Conservation (phyloP, 2,888 invertebrate species). For the Melolontha melolontha region DNA sequence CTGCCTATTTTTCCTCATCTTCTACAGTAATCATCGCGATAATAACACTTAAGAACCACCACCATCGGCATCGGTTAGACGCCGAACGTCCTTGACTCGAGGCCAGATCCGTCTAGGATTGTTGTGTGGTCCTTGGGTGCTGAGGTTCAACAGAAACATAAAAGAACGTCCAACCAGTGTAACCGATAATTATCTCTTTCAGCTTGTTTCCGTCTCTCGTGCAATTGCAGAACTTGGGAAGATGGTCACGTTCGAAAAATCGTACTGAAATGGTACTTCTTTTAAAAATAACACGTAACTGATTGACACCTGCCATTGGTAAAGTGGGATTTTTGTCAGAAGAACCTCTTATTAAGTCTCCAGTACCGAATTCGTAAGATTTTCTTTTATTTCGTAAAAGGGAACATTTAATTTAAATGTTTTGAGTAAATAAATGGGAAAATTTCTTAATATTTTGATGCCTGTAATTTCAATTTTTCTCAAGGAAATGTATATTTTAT, state of each 20-base stretch:
- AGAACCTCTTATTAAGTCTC: neutral
- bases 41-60: slow-evolving; percentile 16
- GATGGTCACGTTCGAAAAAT: neutral
- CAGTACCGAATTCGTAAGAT: no score
- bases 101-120: slow-evolving; percentile 46
- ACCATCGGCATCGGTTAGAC: slow-evolving; percentile 36
- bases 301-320: slow-evolving; percentile 49
- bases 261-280: no score
- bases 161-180: slow-evolving; percentile 1
- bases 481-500: no score
- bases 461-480: no score
- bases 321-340: slow-evolving; percentile 40
- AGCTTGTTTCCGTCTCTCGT: slow-evolving; percentile 21
- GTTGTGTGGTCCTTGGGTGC: slow-evolving; percentile 45
- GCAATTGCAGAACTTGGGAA: slow-evolving; percentile 30
- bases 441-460: no score
- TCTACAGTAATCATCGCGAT: slow-evolving; percentile 24
- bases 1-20: slow-evolving; percentile 15
- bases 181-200: slow-evolving; percentile 31
- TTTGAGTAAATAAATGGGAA: no score
- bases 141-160: slow-evolving; percentile 16
- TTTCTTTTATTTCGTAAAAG: no score
- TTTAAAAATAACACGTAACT: neutral
- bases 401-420: no score
- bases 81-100: slow-evolving; percentile 46